phyloP scores from a whole-genome alignment of 2,888 invertebrate species.

The Vanessa cardui region DNA sequence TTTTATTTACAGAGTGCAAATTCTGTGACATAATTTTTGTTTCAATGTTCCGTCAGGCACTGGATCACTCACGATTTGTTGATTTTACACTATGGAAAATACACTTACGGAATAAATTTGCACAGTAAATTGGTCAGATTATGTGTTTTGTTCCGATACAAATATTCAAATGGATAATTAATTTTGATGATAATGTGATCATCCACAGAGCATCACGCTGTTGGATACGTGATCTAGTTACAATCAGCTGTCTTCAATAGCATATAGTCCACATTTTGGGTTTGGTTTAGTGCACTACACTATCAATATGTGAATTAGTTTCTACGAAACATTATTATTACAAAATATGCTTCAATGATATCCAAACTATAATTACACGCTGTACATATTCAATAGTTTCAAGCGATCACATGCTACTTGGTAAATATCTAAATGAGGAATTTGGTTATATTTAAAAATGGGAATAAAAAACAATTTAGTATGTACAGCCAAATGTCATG shows the following conservation, averaged over 20 bases:
- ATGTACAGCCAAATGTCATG: conserved; percentile 35
- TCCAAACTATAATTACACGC: conserved; percentile 56
- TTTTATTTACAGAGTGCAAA: conserved; percentile 48
- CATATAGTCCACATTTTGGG: conserved; percentile 23
- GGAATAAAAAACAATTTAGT: conserved; percentile 15
- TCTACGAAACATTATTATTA: conserved; percentile 52
- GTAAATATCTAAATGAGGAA: conserved; percentile 26
- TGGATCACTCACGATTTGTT: conserved; percentile 33
- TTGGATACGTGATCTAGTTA: conserved; percentile 12
- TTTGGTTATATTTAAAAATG: conserved; percentile 17
- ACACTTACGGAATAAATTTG: conserved; percentile 30
- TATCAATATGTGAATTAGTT: conserved; percentile 46
- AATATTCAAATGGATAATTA: not conserved
- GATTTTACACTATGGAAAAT: conserved; percentile 28
- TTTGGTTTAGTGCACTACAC: conserved; percentile 41
- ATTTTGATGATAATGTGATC: not conserved
- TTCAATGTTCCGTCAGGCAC: conserved; percentile 45
- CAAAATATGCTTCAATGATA: conserved; percentile 74
- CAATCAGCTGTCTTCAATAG: not conserved
- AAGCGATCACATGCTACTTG: conserved; percentile 26
- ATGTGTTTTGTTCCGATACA: conserved; percentile 32
- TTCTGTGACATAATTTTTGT: conserved; percentile 33
- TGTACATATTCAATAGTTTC: conserved; percentile 51
- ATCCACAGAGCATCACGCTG: not conserved
- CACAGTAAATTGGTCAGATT: conserved; percentile 36